A percentile compares a stretch with the other conserved stretches of the same genome.
Conservation (phyloP, 2,113 vertebrate genomes). For the Shinisaurus crocodilurus region DNA sequence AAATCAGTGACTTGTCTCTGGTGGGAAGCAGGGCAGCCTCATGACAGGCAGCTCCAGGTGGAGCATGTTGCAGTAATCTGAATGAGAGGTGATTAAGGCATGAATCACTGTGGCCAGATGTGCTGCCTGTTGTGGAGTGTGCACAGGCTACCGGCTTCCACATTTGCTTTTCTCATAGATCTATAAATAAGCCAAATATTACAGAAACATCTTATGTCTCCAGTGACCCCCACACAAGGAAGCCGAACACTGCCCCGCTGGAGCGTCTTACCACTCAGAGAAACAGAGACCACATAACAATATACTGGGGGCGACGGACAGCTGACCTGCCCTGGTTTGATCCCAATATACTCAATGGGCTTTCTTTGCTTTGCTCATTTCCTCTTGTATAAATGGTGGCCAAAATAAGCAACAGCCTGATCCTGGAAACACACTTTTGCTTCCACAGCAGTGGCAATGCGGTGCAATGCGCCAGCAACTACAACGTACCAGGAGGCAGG, state of each 20-base stretch:
- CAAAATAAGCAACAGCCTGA: neutral
- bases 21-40: too few species aligned
- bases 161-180: too few species aligned
- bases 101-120: too few species aligned
- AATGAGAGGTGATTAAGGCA: too few species aligned
- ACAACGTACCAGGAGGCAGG: neutral
- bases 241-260: neutral
- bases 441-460: neutral
- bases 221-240: neutral
- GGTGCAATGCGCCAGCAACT: neutral
- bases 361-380: neutral
- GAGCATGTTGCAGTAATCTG: too few species aligned
- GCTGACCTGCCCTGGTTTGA: neutral
- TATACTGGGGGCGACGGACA: neutral
- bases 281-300: neutral
- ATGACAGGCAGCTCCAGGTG: too few species aligned
- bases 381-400: neutral
- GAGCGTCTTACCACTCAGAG: neutral
- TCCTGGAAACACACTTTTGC: neutral
- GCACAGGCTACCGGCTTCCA: too few species aligned
- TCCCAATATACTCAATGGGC: neutral
- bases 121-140: too few species aligned
- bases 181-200: neutral
- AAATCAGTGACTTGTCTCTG: too few species aligned
- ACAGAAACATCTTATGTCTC: neutral